These are phyloP conservation scores for Grus americana DNA, from an alignment of 2,113 vertebrate species.

Conservation along the genomic window DNA sequence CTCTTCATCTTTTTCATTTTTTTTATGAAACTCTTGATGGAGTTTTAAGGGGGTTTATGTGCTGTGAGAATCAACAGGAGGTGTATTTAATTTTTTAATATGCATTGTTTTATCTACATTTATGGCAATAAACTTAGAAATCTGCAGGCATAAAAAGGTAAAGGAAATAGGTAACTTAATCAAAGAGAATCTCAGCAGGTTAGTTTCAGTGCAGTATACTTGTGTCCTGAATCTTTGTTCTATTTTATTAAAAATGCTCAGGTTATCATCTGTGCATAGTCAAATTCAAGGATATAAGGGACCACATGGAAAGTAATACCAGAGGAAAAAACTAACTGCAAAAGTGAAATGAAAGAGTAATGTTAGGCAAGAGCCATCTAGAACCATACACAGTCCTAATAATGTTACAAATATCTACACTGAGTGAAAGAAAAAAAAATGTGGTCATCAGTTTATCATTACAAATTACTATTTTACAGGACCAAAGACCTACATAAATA, in stretches of 20 bases:
- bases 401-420: neutral
- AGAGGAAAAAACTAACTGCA: neutral
- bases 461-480: neutral
- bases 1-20: neutral
- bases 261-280: neutral
- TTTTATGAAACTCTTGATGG: neutral
- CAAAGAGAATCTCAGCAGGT: neutral
- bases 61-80: neutral
- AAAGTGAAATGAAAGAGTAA: neutral
- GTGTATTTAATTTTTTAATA: neutral
- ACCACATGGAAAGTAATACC: neutral
- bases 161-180: neutral
- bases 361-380: neutral
- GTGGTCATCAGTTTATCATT: neutral
- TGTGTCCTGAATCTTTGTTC: neutral
- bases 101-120: neutral
- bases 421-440: neutral
- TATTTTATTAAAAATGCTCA: neutral
- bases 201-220: neutral
- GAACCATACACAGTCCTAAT: neutral
- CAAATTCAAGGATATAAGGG: neutral
- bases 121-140: neutral
- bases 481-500: neutral
- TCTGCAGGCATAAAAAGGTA: neutral
- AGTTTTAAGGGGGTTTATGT: neutral